These are phyloP conservation scores for Passer montanus DNA, from an alignment of 2,113 vertebrate genomes.

Conservation along the genomic window DNA sequence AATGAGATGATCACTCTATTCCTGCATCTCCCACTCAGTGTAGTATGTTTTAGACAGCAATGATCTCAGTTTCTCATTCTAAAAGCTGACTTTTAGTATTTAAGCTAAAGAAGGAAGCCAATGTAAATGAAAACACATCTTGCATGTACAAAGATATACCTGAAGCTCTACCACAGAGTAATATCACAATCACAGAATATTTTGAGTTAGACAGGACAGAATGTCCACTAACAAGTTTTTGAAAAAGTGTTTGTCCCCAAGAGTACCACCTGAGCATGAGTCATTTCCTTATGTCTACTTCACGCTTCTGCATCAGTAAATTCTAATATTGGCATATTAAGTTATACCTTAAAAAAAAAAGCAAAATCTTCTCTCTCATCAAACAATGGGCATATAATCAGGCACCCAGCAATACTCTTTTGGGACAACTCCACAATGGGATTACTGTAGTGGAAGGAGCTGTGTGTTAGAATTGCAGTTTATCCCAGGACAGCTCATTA, in stretches of 20 bases:
- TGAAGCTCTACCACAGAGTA: neutral
- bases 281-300: neutral
- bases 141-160: neutral
- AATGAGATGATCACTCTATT: neutral
- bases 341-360: neutral
- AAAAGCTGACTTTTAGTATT: neutral
- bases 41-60: neutral
- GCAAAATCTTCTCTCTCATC: neutral
- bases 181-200: neutral
- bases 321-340: neutral
- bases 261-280: neutral
- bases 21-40: neutral
- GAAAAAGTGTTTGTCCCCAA: neutral
- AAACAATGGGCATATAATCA: neutral
- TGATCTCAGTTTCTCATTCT: neutral
- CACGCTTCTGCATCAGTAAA: neutral
- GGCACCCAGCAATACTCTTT: neutral
- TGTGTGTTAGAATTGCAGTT: neutral
- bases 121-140: neutral
- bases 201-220: neutral
- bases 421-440: neutral
- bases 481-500: constrained; percentile 46
- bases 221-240: neutral
- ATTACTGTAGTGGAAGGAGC: constrained; percentile 31
- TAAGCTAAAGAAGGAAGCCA: neutral